Evolutionary conservation across 2,797 vertebrate species (phyloP).

Genomic region (Macrochelys suwanniensis): DNA sequence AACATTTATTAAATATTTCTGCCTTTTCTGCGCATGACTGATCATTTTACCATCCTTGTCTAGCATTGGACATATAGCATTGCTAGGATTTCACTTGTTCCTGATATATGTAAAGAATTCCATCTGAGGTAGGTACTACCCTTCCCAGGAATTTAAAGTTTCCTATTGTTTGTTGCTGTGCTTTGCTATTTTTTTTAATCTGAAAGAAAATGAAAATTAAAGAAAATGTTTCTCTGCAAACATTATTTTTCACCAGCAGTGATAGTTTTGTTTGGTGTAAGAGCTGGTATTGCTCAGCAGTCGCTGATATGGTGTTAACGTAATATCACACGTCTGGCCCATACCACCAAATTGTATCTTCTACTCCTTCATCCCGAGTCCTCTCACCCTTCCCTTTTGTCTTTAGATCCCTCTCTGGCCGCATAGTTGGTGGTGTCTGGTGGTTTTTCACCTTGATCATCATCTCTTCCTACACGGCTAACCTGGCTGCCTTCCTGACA

Average conservation of each 20-base stretch:
- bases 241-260: neutral
- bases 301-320: fast-evolving
- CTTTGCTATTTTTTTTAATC: neutral
- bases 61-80: neutral
- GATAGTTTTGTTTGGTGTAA: neutral
- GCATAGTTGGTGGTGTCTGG: constrained; percentile 98
- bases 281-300: fast-evolving
- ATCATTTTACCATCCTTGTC: neutral
- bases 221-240: neutral
- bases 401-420: constrained; percentile 94
- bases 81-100: neutral
- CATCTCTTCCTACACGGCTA: constrained; percentile 99
- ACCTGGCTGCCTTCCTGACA: constrained; percentile 98
- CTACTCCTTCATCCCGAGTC: neutral
- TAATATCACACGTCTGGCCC: neutral
- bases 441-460: constrained; percentile 99
- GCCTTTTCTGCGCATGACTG: neutral
- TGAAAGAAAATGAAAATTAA: constrained; percentile 9
- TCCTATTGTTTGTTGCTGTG: neutral
- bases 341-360: neutral
- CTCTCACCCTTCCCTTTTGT: constrained; percentile 56
- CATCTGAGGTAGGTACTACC: neutral
- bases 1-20: neutral
- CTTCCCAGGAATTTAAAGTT: neutral
- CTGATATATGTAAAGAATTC: neutral